Base-by-base conservation (phyloP, 2,113 vertebrate genomes). In the Antennarius striatus region DNA sequence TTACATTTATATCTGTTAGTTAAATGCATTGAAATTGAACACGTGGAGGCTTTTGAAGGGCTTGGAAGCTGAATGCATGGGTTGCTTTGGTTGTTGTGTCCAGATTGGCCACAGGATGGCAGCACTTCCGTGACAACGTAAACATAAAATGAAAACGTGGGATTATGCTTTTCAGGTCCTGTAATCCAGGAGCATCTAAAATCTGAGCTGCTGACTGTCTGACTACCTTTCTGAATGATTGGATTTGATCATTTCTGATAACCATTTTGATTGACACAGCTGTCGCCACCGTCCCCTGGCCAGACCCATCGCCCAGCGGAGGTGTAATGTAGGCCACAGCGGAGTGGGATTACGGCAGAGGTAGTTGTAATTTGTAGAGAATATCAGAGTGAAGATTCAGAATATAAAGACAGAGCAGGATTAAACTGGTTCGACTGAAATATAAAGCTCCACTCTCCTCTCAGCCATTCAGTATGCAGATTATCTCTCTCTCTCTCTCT, bases 361-460 rank as follows among this genome's bases (percentile, higher is more conserved):
- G 87, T 86, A 83, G 82, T 58, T 84, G 84, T 82, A 68, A 90
- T 91, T 86, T 84, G 46, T 46, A 78, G n/a, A 42, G 81, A 86
- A 85, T 83, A 85, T 87, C 77, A 67, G 53, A 83, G 17, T 40
- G 47, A 74, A 86, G 75, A 84, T 83, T 39, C 69, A 63, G 32
- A 79, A 79, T 79, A 79, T 72, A 86, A 79, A 83, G 56, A 79
- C 68, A 79, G 59, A 40, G 58, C 49, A 50, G 82, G 83, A 86
- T 89, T 86, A 84, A 76, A 77, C 15, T 9, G 67, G 67, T 71
- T 69, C 82, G n/a, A 56, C 54, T 36, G 63, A 51, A 49, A 69
- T 54, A 56, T 11, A 63, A 71, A 62, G 40, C 54, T 77, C 49
- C 13, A 45, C 60, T 74, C 71, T 77, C 32, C 63, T 47, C 52